A percentile compares a stretch with the other conserved stretches of the same genome.
Evolutionary conservation across 2,797 vertebrate species (phyloP).

Genomic region (Phalanger gymnotis): DNA sequence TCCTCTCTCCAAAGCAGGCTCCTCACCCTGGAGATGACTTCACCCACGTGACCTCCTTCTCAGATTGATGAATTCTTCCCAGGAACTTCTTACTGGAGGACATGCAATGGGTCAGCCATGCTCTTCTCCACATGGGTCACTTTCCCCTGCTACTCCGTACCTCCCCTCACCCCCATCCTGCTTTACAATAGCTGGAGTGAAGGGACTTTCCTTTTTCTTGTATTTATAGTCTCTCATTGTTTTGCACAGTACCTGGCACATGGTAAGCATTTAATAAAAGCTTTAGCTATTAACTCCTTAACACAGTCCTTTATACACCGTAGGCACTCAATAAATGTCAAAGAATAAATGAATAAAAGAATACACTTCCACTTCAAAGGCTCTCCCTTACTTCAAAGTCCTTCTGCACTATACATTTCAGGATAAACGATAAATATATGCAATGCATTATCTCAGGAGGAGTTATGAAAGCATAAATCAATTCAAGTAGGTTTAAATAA

Average conservation of each 20-base stretch:
- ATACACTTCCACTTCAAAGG: background rate
- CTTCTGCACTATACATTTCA: background rate
- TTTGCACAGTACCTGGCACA: background rate
- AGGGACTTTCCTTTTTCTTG: background rate
- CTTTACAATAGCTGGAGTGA: background rate
- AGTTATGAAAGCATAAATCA: background rate
- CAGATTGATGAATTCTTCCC: background rate
- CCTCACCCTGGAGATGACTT: background rate
- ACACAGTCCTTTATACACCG: background rate
- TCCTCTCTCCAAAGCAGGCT: background rate
- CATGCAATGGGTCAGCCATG: background rate
- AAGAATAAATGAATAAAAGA: background rate
- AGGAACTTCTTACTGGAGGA: background rate
- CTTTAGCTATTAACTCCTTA: background rate
- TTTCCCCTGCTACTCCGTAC: background rate
- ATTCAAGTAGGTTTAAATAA: background rate
- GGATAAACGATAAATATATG: background rate
- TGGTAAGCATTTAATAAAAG: background rate
- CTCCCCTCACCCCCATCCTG: no score
- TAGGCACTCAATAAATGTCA: background rate
- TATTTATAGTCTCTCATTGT: background rate
- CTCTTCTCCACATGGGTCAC: background rate
- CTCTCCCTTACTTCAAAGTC: background rate
- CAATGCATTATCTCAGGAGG: background rate
- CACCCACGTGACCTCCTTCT: background rate